A percentile compares a stretch with the other conserved stretches of the same genome.
Evolutionary conservation across 2,888 invertebrate species (phyloP).

Genomic region (Hedya salicella): DNA sequence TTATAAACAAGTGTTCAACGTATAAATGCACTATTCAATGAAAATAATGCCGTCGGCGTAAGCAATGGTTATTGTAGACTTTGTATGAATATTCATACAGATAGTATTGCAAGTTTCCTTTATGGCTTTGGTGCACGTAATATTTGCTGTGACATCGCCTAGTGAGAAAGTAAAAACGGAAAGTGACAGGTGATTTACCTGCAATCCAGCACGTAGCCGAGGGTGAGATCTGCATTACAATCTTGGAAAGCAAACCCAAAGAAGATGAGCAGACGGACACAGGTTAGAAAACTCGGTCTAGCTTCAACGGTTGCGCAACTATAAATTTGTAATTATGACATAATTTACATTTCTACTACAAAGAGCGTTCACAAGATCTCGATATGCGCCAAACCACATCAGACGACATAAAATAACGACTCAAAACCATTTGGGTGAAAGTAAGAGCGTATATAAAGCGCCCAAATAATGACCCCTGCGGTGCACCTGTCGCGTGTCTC

Average conservation of each 20-base stretch:
- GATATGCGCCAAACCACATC: conserved; percentile 34
- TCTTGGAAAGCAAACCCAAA: conserved; percentile 47
- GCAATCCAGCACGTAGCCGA: conserved; percentile 52
- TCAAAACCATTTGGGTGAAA: conserved; percentile 67
- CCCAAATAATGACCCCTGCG: conserved; percentile 63
- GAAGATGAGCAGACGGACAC: conserved; percentile 22
- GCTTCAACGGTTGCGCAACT: conserved; percentile 21
- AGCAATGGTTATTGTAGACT: conserved; percentile 15
- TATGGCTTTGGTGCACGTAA: conserved; percentile 58
- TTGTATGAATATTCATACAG: conserved; percentile 26
- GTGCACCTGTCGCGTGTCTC: conserved; percentile 61
- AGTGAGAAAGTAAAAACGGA: conserved; percentile 67
- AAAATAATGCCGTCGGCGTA: conserved; percentile 6
- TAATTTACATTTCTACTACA: conserved; percentile 29
- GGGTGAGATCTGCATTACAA: conserved; percentile 59
- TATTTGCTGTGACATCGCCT: conserved; percentile 58
- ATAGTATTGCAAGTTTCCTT: conserved; percentile 42
- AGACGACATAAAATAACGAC: conserved; percentile 44
- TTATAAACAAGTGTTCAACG: conserved; percentile 12
- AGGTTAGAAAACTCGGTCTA: neutral
- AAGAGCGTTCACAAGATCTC: conserved; percentile 29
- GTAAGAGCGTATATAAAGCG: conserved; percentile 71
- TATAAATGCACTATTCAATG: neutral
- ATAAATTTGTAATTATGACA: conserved; percentile 21
- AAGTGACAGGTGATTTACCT: conserved; percentile 62